Evolutionary conservation across 2,888 invertebrate genomes (phyloP), one percentile per base, ranked within the genome.

Genomic region (Acheta domesticus): DNA sequence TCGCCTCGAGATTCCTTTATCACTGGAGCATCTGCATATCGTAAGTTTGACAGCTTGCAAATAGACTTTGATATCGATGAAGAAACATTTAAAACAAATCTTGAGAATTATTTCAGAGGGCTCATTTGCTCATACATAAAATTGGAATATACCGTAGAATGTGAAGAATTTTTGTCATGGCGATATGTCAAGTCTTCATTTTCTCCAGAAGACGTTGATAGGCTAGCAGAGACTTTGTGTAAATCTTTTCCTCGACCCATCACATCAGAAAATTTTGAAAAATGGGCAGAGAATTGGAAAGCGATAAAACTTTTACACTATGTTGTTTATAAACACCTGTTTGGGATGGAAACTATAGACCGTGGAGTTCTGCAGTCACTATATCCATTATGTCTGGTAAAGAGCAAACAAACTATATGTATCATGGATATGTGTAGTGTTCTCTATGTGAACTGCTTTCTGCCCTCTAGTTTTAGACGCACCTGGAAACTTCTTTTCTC

Each of bases 401-500:
- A 62, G n/a, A 19, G n/a, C 14, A 19, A n/a, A 3, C 62, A 62
- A 19, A 62, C 14, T 8, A n/a, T 62, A 5, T 62, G 62, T 62
- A 14, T 62, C 62, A 62, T 62, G 62, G 62, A 62, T 62, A 62
- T 62, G 62, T 62, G 62, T 62, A 62, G 62, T 62, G n/a, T 62
- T n/a, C 14, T 62, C 16, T 62, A 62, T 12, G 5, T 62, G 4
- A 62, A 62, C 14, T 19, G 16, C n/a, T 62, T 16, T 62, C 62
- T 62, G 14, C 62, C 62, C 14, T 14, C 62, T n/a, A 62, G 14
- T 14, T n/a, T 19, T n/a, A 62, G n/a, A 19, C n/a, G 5, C 14
- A 62, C 3, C 2, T 62, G 62, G 62, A 62, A n/a, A 62, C n/a
- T 62, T 14, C 62, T 62, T 62, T 62, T 62, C 14, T 62, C 62